Evolutionary conservation across 1,140 invertebrate species (phyloP).

Genomic region (Acromyrmex echinatior): DNA sequence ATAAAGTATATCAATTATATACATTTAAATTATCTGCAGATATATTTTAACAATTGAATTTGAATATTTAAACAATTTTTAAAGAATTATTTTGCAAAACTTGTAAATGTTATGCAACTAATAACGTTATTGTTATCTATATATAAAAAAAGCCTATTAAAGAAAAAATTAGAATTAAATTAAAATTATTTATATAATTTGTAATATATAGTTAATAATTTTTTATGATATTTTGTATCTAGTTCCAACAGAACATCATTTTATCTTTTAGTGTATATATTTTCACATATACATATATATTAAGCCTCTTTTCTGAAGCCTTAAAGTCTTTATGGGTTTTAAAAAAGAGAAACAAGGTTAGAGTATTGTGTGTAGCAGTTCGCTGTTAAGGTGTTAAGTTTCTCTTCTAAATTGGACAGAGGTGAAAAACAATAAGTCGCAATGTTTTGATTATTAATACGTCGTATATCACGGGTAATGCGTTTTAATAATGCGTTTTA

Average conservation of each 20-base stretch:
- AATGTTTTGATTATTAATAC: constrained; percentile 80
- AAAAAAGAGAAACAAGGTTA: neutral
- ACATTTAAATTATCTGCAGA: too few species aligned
- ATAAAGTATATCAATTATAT: neutral
- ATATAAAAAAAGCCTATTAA: neutral
- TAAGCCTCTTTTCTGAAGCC: neutral
- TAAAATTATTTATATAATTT: neutral
- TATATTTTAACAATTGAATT: neutral
- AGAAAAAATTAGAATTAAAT: too few species aligned
- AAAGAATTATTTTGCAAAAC: neutral
- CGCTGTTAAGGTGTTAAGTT: constrained; percentile 45
- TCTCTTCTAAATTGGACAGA: constrained; percentile 75
- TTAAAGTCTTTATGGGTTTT: neutral
- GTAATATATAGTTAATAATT: neutral
- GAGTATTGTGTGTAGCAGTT: neutral
- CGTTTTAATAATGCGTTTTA: constrained; percentile 77
- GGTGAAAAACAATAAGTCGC: constrained; percentile 66
- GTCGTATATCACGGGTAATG: constrained; percentile 76
- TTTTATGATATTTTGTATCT: neutral
- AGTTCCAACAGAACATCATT: neutral
- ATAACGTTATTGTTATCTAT: neutral
- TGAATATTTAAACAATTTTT: neutral
- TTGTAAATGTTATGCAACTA: too few species aligned
- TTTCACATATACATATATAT: neutral
- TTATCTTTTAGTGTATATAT: neutral